A percentile compares a stretch with the other conserved stretches of the same genome.
These are phyloP conservation scores for Holcopasites calliopsidis DNA, from an alignment of 1,140 invertebrate species.

Conservation along the genomic window DNA sequence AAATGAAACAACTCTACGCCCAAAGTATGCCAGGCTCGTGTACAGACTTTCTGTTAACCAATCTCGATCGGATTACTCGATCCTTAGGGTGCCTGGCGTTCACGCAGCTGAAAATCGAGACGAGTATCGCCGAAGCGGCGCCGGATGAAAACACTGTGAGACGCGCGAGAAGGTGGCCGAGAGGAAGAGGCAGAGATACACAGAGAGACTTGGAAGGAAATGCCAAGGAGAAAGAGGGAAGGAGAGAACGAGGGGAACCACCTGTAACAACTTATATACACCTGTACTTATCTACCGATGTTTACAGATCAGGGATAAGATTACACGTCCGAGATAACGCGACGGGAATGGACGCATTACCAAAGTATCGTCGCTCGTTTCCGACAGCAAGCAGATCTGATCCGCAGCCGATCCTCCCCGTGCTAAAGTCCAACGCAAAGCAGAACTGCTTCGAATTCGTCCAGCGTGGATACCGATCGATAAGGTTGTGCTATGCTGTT, in stretches of 20 bases:
- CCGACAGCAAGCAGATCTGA: conserved; percentile 7
- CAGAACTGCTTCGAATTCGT: background rate
- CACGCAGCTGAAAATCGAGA: conserved; percentile 3
- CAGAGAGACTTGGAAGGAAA: background rate
- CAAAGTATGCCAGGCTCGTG: no score
- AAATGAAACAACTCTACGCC: no score
- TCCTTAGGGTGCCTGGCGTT: background rate
- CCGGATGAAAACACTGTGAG: background rate
- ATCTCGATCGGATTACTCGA: background rate
- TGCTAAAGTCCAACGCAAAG: no score
- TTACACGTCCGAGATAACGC: conserved; percentile 51
- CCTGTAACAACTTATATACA: conserved; percentile 60
- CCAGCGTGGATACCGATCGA: background rate
- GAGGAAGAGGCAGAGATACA: background rate
- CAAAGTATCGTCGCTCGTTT: conserved; percentile 43
- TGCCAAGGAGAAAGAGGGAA: conserved; percentile 9
- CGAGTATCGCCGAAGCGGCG: background rate
- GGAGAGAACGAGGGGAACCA: conserved; percentile 42
- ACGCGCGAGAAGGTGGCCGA: background rate
- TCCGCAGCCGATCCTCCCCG: no score
- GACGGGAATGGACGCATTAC: conserved; percentile 42
- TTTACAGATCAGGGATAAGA: conserved; percentile 62
- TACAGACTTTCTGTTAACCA: background rate
- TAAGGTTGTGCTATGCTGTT: no score
- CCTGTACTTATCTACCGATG: conserved; percentile 56